Evolutionary conservation across 2,113 vertebrate genomes (phyloP).

Genomic region (Acrocephalus kingi): DNA sequence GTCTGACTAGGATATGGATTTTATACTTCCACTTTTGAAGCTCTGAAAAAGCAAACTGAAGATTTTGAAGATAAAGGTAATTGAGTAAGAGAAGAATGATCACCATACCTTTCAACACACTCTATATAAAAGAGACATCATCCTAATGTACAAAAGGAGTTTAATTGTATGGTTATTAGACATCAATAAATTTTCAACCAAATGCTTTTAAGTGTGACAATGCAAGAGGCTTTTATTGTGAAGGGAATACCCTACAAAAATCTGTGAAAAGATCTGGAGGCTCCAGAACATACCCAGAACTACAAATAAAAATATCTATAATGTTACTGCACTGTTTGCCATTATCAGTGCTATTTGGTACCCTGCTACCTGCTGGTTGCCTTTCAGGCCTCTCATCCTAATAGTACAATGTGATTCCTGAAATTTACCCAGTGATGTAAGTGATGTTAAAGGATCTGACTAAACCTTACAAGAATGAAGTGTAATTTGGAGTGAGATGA

Average conservation of each 20-base stretch:
- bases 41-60: not conserved
- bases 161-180: not conserved
- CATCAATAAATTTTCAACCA: not conserved
- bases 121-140: not conserved
- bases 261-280: not conserved
- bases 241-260: not conserved
- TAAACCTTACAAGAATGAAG: not conserved
- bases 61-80: constrained; percentile 34
- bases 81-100: constrained; percentile 18
- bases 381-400: not conserved
- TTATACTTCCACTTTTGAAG: not conserved
- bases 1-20: constrained; percentile 7
- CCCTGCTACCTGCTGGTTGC: not conserved
- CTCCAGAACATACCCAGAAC: not conserved
- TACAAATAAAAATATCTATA: not conserved
- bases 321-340: not conserved
- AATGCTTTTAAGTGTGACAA: not conserved
- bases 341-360: not conserved
- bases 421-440: not conserved
- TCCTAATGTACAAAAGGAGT: not conserved
- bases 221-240: not conserved
- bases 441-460: not conserved
- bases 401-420: not conserved
- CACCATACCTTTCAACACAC: not conserved
- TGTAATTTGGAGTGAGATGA: not conserved